Conservation (phyloP, 64 coral and sea anemone species). For the Stichodactyla mertensii region DNA sequence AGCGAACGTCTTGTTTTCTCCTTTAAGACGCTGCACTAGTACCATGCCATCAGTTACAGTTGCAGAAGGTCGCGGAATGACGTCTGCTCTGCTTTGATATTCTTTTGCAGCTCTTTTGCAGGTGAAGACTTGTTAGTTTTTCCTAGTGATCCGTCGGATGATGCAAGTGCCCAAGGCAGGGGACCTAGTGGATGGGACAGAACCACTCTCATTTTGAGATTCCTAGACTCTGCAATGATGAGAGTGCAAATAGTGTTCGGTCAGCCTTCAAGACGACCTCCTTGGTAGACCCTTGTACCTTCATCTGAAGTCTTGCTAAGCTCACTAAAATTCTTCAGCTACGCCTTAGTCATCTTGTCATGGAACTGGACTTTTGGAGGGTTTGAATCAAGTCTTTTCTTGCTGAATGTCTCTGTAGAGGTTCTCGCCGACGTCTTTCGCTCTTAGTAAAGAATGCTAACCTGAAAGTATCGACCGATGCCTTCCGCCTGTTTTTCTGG, state of each 20-base stretch:
- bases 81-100: constrained; percentile 38
- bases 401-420: constrained; percentile 17
- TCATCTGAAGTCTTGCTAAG: constrained; percentile 33
- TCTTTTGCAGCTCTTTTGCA: constrained; percentile 45
- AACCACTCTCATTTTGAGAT: constrained; percentile 36
- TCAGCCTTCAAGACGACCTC: constrained; percentile 40
- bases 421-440: constrained; percentile 9
- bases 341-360: constrained; percentile 29
- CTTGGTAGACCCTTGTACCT: constrained; percentile 12
- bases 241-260: constrained; percentile 27
- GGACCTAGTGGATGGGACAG: not conserved
- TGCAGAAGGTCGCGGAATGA: constrained; percentile 40
- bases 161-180: constrained; percentile 27
- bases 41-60: constrained; percentile 55
- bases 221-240: constrained; percentile 28
- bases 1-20: too few species aligned
- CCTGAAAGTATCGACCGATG: too few species aligned
- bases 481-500: too few species aligned
- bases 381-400: constrained; percentile 5
- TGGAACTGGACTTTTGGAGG: constrained; percentile 5
- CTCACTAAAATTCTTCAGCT: constrained; percentile 41
- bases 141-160: constrained; percentile 30
- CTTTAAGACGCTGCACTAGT: too few species aligned
- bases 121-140: constrained; percentile 56
- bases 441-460: constrained; percentile 9